Base-by-base conservation (phyloP, 2,888 invertebrate species). In the Glyphotaelius pellucidus region DNA sequence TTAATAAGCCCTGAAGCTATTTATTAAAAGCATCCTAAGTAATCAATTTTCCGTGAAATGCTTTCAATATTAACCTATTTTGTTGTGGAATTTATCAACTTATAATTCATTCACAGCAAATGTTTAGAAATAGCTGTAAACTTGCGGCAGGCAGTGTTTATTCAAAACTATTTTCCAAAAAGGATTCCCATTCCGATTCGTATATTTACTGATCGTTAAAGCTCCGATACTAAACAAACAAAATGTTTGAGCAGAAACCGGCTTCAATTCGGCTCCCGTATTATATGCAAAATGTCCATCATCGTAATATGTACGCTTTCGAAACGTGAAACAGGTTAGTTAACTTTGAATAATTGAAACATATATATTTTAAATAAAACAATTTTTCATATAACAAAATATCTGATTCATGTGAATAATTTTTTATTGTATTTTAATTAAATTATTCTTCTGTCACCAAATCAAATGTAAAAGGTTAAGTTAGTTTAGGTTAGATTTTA, bases 141-240 rank as follows among this genome's bases (percentile, higher is more conserved):
- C 35, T 83, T 83, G 32, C 83, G 35, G 83, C 83, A 83, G 25
- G n/a, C 83, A 83, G 19, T 89, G 88, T 89, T 80, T 89, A 89
- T 89, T 89, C 88, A n/a, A 31, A 89, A 89, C 80, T 38, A n/a
- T 89, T 31, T 35, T n/a, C 25, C 25, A 67, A 67, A 67, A 67
- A 9, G 79, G 88, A 89, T 89, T 89, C n/a, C 35, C 38, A 79
- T 89, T 79, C 88, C 88, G 80, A 35, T 79, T 25, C 79, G 35
- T 38, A 19, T 88, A 89, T 89, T 89, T 89, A 35, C 88, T 79
- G 79, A 79, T 89, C 88, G 88, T 89, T 89, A 89, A 35, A 35
- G 79, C 35, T 79, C 25, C 32, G 67, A 79, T 25, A 79, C 79
- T 32, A 89, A 89, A 89, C 38, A 89, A 89, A 89, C 79, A 89